phyloP scores from a whole-genome alignment of 23 tunicate genomes.

The Pegea sp. region DNA sequence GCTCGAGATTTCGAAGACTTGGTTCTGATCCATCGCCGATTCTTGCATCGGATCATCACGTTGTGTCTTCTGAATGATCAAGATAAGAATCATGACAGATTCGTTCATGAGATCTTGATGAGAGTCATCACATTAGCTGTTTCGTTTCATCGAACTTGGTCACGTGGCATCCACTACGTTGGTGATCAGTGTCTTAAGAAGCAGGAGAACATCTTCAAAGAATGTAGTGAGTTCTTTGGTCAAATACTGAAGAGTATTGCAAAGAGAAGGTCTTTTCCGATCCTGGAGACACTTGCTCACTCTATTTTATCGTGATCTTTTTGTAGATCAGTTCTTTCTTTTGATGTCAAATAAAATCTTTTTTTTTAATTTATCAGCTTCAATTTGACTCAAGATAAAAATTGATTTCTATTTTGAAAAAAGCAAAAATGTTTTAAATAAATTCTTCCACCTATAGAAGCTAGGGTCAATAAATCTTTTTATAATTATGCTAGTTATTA shows the following conservation, averaged over 20 bases:
- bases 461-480: no score
- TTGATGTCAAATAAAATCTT: no score
- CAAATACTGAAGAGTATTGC: constrained; percentile 38
- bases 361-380: no score
- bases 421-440: no score
- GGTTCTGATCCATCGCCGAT: background rate
- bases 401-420: no score
- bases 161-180: background rate
- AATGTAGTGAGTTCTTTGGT: constrained; percentile 73
- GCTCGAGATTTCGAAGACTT: background rate
- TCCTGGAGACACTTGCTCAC: constrained; percentile 51
- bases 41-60: background rate
- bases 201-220: constrained; percentile 44
- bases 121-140: background rate
- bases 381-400: no score
- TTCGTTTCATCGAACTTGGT: background rate
- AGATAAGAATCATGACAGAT: background rate
- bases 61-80: background rate
- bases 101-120: background rate
- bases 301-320: constrained; percentile 7
- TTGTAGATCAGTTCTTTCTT: no score
- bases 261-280: constrained; percentile 54
- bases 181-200: constrained; percentile 8
- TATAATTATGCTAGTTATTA: no score
- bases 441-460: no score